Base-by-base conservation (phyloP, 2,888 invertebrate genomes). In the Ectropis crepuscularia region DNA sequence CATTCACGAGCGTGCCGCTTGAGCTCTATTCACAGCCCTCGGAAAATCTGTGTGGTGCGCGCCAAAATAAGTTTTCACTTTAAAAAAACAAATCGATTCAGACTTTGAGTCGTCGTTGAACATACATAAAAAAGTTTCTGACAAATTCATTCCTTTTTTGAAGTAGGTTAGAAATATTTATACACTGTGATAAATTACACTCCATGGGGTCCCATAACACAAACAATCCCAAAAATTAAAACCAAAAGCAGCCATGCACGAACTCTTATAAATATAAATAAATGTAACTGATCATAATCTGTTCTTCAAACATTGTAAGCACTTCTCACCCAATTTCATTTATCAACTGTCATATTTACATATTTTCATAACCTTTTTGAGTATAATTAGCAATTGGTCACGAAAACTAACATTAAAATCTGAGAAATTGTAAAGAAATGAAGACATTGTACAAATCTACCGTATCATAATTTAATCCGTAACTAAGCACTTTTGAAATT, bases 401-500 rank as follows among this genome's bases (percentile, higher is more conserved):
- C 67, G 61, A 64, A 57, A 66, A 67, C 54, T 57, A 49, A 49
- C 37, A 63, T 48, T 64, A 49, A 57, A 57, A 43, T 46, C 16
- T 51, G 53, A 63, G 67, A 69, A 59, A 62, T 63, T 61, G 60
- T 51, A 50, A 53, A 66, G 57, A 66, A 72, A 74, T 74, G 67
- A 73, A 75, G 74, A 72, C 73, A 67, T 72, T 70, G 53, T 54
- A 62, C 51, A 63, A 65, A 68, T 73, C 57, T 59, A 66, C 65
- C 71, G 70, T 71, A 68, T 69, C 69, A 70, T 67, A 65, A 71
- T 57, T 64, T 73, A 61, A 74, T 72, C 76, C 74, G 71, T 75
- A 74, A 77, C 76, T 70, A 72, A 79, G 72, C 73, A 72, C 73
- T 76, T 75, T 70, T 69, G 67, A 69, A 68, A 70, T 69, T 63